A percentile compares a stretch with the other conserved stretches of the same genome.
These are phyloP conservation scores for Spodoptera litura DNA, from an alignment of 1,140 invertebrate genomes.

Conservation along the genomic window DNA sequence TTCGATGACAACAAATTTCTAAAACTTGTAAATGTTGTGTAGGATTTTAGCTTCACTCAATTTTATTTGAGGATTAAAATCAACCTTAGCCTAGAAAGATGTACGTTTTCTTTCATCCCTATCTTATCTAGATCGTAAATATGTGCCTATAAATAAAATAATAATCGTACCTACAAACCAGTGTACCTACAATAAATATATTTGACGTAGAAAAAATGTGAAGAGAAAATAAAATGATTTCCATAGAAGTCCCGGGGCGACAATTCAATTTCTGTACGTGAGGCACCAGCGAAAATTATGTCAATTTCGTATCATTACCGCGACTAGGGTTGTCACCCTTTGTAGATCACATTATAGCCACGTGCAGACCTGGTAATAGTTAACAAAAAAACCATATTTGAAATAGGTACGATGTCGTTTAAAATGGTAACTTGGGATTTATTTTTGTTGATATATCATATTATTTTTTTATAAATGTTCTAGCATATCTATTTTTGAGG, in stretches of 20 bases:
- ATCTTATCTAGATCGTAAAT: too few relatives aligned
- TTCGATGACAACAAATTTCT: too few relatives aligned
- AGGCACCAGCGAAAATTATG: slow-evolving; percentile 60
- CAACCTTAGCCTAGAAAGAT: too few relatives aligned
- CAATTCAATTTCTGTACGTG: slow-evolving; percentile 62
- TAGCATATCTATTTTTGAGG: too few relatives aligned
- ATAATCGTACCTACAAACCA: too few relatives aligned
- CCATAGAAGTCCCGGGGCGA: slow-evolving; percentile 47
- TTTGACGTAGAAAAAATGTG: slow-evolving; percentile 5
- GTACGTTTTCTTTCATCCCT: too few relatives aligned
- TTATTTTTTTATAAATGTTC: not conserved
- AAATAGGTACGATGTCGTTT: not conserved
- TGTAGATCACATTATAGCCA: not conserved
- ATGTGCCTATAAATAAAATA: too few relatives aligned
- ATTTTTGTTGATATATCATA: not conserved
- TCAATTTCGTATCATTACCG: slow-evolving; percentile 65
- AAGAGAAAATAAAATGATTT: slow-evolving; percentile 37
- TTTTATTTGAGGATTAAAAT: too few relatives aligned
- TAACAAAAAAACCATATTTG: not conserved
- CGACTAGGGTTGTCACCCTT: slow-evolving; percentile 30
- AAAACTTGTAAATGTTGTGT: too few relatives aligned
- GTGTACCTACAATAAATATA: not conserved
- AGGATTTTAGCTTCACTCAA: too few relatives aligned
- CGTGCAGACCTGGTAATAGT: not conserved
- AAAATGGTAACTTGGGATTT: not conserved